Evolutionary conservation across 2,888 invertebrate genomes (phyloP).

Genomic region (Coremacera marginata): DNA sequence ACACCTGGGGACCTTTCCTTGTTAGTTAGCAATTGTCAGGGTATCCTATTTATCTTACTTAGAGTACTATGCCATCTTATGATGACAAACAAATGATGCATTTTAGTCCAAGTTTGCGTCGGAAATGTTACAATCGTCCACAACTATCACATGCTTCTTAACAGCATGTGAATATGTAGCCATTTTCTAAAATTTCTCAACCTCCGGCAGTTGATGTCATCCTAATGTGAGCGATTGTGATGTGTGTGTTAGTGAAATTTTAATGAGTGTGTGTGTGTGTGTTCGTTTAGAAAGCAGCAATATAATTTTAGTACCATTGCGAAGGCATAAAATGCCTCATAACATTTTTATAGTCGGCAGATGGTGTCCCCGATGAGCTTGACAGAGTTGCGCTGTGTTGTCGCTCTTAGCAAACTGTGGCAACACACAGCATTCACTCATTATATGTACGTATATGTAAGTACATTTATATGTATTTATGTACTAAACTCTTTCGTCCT

Average conservation of each 20-base stretch:
- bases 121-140: neutral
- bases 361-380: neutral
- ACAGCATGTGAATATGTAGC: neutral
- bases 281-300: neutral
- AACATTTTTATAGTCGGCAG: slow-evolving; percentile 1
- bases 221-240: neutral
- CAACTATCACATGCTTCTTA: neutral
- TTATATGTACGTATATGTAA: too few species aligned
- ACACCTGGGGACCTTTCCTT: too few species aligned
- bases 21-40: too few species aligned
- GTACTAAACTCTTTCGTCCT: too few species aligned
- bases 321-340: slow-evolving; percentile 1
- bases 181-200: neutral
- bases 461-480: too few species aligned
- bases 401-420: too few species aligned
- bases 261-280: neutral
- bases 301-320: neutral
- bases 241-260: neutral
- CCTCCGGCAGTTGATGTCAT: neutral
- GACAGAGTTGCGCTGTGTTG: neutral
- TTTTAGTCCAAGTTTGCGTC: too few species aligned
- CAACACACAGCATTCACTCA: too few species aligned
- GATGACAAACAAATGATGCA: too few species aligned
- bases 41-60: too few species aligned
- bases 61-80: too few species aligned